Conservation (phyloP, 1,140 invertebrate genomes). For the Leptinotarsa lineolata region DNA sequence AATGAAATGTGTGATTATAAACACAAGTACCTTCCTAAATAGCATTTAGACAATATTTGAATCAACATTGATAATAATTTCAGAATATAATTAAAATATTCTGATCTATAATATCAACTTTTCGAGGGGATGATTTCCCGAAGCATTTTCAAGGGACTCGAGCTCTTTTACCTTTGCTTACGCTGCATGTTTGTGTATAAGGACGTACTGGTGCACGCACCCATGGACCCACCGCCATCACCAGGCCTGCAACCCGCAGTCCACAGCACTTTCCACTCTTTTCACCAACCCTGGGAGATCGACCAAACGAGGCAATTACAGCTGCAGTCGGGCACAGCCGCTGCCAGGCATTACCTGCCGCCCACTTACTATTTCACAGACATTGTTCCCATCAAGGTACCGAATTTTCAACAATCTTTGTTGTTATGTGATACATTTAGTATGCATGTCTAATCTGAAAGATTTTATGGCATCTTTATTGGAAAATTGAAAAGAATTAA, state of each 20-base stretch:
- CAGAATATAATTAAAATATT: no score
- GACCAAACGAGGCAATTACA: slow-evolving; percentile 59
- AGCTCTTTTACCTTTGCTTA: slow-evolving; percentile 45
- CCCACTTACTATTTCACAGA: slow-evolving; percentile 62
- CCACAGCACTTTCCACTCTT: slow-evolving; percentile 60
- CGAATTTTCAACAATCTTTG: slow-evolving; percentile 10
- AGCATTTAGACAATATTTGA: no score
- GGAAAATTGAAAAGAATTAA: no score
- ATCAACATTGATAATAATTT: no score
- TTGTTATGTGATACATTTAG: slow-evolving; percentile 8
- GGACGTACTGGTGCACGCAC: slow-evolving; percentile 57
- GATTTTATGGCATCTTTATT: background rate
- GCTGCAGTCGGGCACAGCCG: slow-evolving; percentile 53
- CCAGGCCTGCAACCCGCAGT: slow-evolving; percentile 53
- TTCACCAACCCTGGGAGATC: slow-evolving; percentile 64
- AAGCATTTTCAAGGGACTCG: background rate
- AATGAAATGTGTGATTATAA: no score
- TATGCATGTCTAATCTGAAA: slow-evolving; percentile 5
- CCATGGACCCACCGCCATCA: slow-evolving; percentile 50
- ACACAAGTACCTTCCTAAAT: no score
- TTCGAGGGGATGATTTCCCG: background rate
- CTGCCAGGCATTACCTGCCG: slow-evolving; percentile 51
- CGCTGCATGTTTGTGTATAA: slow-evolving; percentile 56
- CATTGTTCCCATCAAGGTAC: slow-evolving; percentile 73
- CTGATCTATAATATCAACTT: no score